phyloP scores from a whole-genome alignment of 1,140 invertebrate genomes.

The Parapsyche elsis region DNA sequence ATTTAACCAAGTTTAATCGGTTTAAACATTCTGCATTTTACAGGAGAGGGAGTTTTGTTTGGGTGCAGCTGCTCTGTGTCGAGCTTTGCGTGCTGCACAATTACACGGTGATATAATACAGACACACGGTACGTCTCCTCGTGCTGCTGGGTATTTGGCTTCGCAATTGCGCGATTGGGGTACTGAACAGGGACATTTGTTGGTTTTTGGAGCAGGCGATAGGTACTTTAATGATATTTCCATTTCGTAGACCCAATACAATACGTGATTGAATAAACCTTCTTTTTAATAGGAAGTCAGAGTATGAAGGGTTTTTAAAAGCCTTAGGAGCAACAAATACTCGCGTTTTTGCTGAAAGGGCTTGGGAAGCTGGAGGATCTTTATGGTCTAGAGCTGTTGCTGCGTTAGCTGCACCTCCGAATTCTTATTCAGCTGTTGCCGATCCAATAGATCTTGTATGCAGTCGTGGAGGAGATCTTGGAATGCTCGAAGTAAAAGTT shows the following conservation, averaged over 20 bases:
- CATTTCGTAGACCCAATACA: background rate
- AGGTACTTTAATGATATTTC: constrained; percentile 58
- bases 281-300: constrained; percentile 60
- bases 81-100: constrained; percentile 71
- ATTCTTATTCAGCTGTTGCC: constrained; percentile 78
- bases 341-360: constrained; percentile 70
- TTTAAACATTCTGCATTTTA: constrained; percentile 48
- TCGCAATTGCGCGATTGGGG: constrained; percentile 68
- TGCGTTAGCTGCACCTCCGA: constrained; percentile 78
- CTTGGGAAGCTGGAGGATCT: constrained; percentile 68
- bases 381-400: constrained; percentile 76
- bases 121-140: constrained; percentile 79
- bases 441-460: constrained; percentile 80
- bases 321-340: constrained; percentile 69
- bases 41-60: constrained; percentile 81
- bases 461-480: constrained; percentile 74
- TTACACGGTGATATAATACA: constrained; percentile 79
- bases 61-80: constrained; percentile 77
- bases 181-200: constrained; percentile 61
- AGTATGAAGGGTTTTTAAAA: constrained; percentile 68
- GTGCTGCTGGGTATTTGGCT: constrained; percentile 79
- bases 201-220: constrained; percentile 68
- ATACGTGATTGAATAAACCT: background rate
- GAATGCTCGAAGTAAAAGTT: constrained; percentile 71
- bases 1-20: background rate